Percentiles rank a stretch among this genome's conserved stretches.
phyloP scores from a whole-genome alignment of 2,113 vertebrate species.

The Monopterus albus region DNA sequence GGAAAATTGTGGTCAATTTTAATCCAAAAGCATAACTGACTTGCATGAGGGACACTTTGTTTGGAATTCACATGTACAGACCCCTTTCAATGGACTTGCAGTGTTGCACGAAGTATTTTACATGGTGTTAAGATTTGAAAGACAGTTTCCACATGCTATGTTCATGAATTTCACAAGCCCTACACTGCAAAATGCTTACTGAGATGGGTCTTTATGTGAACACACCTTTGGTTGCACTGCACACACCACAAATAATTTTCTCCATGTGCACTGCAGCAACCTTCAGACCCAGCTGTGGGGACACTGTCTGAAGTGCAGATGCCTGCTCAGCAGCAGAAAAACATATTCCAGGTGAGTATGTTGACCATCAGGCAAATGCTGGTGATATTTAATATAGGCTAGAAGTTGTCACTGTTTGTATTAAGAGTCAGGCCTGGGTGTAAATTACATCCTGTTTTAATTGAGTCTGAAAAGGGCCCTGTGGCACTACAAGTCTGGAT shows the following conservation, averaged over 20 bases:
- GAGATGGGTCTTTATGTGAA: conserved; percentile 8
- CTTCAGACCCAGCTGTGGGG: conserved; percentile 86
- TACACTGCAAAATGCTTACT: conserved; percentile 5
- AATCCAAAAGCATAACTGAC: conserved; percentile 8
- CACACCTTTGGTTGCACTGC: neutral
- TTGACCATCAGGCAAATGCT: neutral
- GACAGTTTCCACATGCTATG: neutral
- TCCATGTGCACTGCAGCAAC: conserved; percentile 78
- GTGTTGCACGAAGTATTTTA: neutral
- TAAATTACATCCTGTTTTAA: no score
- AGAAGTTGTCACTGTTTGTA: no score
- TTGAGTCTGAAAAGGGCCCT: no score
- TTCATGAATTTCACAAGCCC: neutral
- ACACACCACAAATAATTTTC: neutral
- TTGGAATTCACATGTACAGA: neutral
- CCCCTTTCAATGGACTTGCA: conserved; percentile 3
- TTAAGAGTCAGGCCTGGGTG: no score
- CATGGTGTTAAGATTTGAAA: neutral
- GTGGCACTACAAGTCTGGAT: neutral
- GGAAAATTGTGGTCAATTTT: neutral
- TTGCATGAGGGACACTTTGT: conserved; percentile 32
- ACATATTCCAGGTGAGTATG: conserved; percentile 90
- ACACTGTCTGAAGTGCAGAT: conserved; percentile 83
- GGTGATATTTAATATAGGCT: no score
- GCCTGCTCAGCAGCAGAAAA: conserved; percentile 87